Conservation (phyloP, 2,888 invertebrate genomes). For the Troides aeacus region DNA sequence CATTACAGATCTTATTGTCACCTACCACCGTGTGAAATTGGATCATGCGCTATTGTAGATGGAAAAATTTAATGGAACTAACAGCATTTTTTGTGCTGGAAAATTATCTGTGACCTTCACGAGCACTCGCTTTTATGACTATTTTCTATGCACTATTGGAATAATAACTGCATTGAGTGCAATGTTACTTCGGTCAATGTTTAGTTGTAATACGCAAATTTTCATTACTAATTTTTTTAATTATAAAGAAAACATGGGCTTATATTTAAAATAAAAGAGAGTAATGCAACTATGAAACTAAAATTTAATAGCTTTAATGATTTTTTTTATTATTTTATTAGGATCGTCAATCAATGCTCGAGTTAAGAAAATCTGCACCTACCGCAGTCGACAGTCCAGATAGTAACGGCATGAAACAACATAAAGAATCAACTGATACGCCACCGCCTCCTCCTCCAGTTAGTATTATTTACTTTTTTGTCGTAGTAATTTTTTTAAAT, state of each 20-base stretch:
- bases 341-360: slow-evolving; percentile 67
- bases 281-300: slow-evolving; percentile 28
- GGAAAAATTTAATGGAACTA: slow-evolving; percentile 4
- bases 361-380: slow-evolving; percentile 50
- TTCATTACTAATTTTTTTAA: slow-evolving; percentile 4
- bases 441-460: slow-evolving; percentile 84
- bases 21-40: no score
- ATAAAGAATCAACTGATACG: slow-evolving; percentile 52
- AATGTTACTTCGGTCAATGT: slow-evolving; percentile 25
- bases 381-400: slow-evolving; percentile 38
- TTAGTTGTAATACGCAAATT: slow-evolving; percentile 16
- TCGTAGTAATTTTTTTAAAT: background rate
- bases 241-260: no score
- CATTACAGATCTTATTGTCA: no score
- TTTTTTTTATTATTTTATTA: slow-evolving; percentile 37
- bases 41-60: no score
- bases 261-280: no score
- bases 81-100: slow-evolving; percentile 57
- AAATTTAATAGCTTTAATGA: background rate
- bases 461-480: slow-evolving; percentile 40
- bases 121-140: slow-evolving; percentile 45
- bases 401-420: slow-evolving; percentile 43
- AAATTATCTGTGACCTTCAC: slow-evolving; percentile 68
- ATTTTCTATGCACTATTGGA: slow-evolving; percentile 34
- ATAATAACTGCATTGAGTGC: slow-evolving; percentile 11